Evolutionary conservation across 2,888 invertebrate genomes (phyloP).

Genomic region (Drosophila villosipedis): DNA sequence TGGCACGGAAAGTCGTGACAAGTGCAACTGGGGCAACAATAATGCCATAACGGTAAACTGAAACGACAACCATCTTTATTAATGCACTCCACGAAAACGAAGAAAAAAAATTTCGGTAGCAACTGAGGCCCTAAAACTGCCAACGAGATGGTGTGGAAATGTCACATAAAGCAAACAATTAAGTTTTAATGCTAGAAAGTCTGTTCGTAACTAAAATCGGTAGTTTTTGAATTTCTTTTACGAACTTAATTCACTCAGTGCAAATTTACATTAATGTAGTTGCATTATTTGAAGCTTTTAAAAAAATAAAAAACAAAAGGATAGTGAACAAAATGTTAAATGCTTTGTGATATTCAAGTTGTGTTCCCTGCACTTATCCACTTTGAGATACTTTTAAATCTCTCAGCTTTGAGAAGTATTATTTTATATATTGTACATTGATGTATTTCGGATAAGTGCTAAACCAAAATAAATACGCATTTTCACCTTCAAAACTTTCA

Average conservation of each 20-base stretch:
- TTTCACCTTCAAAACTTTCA: neutral
- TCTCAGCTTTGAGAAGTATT: neutral
- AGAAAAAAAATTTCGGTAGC: conserved; percentile 1
- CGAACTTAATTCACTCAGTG: neutral
- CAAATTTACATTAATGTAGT: neutral
- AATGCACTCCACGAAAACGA: conserved; percentile 11
- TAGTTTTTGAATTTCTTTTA: neutral
- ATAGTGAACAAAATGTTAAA: neutral
- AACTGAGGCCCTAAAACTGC: neutral
- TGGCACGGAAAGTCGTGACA: conserved; percentile 20
- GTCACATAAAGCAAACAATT: neutral
- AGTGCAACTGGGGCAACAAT: conserved; percentile 20
- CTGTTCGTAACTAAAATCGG: neutral
- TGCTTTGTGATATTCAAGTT: neutral
- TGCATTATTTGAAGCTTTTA: neutral
- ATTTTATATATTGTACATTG: neutral
- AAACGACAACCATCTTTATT: conserved; percentile 11
- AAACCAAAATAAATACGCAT: neutral
- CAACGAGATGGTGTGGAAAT: neutral
- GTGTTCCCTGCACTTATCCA: neutral
- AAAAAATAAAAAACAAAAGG: too few species aligned
- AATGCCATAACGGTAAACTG: conserved; percentile 23
- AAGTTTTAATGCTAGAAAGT: neutral
- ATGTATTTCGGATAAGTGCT: neutral
- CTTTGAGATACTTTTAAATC: too few species aligned